A percentile compares a stretch with the other conserved stretches of the same genome.
These are phyloP conservation scores for Petromus typicus DNA, from an alignment of 2,113 vertebrate genomes.

Conservation along the genomic window DNA sequence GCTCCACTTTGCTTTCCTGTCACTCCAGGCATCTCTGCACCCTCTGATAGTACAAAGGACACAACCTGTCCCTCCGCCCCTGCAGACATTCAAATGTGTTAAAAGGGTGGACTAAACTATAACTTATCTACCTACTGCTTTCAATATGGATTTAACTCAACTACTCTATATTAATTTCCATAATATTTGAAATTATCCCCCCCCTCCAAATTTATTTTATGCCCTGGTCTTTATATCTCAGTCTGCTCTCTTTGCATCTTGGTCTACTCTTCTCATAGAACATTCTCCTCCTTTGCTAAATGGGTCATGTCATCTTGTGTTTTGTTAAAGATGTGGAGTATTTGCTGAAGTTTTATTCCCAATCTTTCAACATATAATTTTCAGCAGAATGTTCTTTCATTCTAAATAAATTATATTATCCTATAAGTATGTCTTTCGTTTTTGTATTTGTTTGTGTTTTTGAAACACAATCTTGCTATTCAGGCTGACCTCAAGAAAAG, in stretches of 20 bases:
- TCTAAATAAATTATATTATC: neutral
- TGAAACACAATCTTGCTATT: neutral
- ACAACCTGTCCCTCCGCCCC: neutral
- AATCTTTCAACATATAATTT: conserved; percentile 7
- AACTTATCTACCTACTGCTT: neutral
- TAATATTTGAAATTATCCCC: neutral
- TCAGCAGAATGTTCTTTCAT: neutral
- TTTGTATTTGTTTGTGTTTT: neutral
- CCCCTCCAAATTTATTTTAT: neutral
- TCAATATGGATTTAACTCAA: neutral
- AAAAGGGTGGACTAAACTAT: neutral
- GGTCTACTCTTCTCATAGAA: neutral
- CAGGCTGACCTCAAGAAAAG: neutral
- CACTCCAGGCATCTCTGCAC: conserved; percentile 2
- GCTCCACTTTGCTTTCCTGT: neutral
- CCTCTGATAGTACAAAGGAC: conserved; percentile 2
- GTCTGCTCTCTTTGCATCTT: neutral
- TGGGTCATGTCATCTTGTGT: neutral
- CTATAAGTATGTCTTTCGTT: neutral
- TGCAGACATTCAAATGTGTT: conserved; percentile 30
- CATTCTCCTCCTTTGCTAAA: neutral
- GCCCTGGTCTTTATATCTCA: neutral
- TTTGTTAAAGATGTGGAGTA: neutral
- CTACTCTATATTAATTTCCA: neutral
- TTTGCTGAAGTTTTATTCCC: neutral